Percentiles rank a stretch among this genome's conserved stretches.
These are phyloP conservation scores for Luperina testacea DNA, from an alignment of 2,888 invertebrate genomes.

Conservation along the genomic window DNA sequence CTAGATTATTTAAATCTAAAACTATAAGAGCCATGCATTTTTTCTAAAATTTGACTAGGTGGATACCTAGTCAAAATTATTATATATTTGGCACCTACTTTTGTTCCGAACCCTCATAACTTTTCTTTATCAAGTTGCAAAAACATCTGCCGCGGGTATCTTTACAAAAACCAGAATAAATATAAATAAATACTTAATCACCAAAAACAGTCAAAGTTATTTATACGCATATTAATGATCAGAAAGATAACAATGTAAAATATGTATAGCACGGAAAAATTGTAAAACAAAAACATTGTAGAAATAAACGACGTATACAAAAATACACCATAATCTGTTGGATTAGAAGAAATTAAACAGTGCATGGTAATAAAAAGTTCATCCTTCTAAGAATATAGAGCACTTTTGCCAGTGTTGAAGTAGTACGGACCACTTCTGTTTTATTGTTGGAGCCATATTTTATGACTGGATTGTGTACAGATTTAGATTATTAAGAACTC, in stretches of 20 bases:
- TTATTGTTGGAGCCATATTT: slow-evolving; percentile 90
- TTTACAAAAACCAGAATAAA: neutral
- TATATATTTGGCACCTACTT: neutral
- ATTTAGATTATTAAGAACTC: slow-evolving; percentile 80
- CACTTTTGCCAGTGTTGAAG: slow-evolving; percentile 86
- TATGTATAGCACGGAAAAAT: slow-evolving; percentile 47
- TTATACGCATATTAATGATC: slow-evolving; percentile 19
- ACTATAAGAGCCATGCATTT: neutral
- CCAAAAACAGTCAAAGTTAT: slow-evolving; percentile 31
- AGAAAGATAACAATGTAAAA: slow-evolving; percentile 46
- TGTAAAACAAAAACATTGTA: slow-evolving; percentile 51
- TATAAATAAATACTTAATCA: neutral
- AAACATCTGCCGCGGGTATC: neutral
- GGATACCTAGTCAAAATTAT: too few species aligned
- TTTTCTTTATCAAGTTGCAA: neutral
- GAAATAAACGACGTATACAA: slow-evolving; percentile 51
- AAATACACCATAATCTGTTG: slow-evolving; percentile 69
- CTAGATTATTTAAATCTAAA: neutral
- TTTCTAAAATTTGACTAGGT: neutral
- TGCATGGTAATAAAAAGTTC: slow-evolving; percentile 81
- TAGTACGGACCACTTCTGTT: slow-evolving; percentile 88
- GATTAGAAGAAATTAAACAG: slow-evolving; percentile 83
- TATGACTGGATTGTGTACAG: slow-evolving; percentile 89
- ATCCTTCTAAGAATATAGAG: slow-evolving; percentile 85
- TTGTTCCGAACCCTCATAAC: neutral